Evolutionary conservation across 2,888 invertebrate genomes (phyloP), one percentile per base, ranked within the genome.

Genomic region (Galerucella calmariensis): DNA sequence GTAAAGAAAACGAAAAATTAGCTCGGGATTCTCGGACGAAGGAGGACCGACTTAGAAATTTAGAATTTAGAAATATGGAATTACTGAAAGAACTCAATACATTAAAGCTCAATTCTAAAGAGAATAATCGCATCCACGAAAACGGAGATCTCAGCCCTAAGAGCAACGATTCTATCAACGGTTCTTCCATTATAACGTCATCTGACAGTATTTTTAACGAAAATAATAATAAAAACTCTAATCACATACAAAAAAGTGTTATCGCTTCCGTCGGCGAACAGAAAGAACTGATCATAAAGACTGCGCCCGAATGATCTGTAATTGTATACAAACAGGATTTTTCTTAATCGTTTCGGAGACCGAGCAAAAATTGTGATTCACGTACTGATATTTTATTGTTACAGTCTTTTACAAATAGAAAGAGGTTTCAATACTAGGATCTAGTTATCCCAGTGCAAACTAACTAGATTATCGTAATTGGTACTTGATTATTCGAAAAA

Each of bases 301-400:
- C 81, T 70, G 81, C 83, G 63, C 82, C 84, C 44, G 84, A 85
- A 84, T 85, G 85, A 85, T 84, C 85, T 77, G 84, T 85, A 79
- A 85, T 85, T 79, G 85, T 85, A 56, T 76, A 78, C 77, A 74
- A 75, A 72, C 77, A 78, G 77, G 76, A 77, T 73, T 74, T 69
- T 72, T 75, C 71, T 72, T 72, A 73, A 78, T 70, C 16, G 56
- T 63, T 63, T 59, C 65, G 67, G 53, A 35, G 35, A 73, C 51
- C 77, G 77, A 77, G 77, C 77, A 77, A 77, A 77, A 77, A 72
- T 77, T 74, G 70, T 70, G 74, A 69, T 72, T 75, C 69, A 68
- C 46, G 69, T 63, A 68, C 72, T 75, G 75, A 73, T 75, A 70
- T 75, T 73, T 35, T 12, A 16, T 61, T 35, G 61, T 20, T 16